phyloP scores from a whole-genome alignment of 2,888 invertebrate genomes.

The Archaeoteleia sp. region DNA sequence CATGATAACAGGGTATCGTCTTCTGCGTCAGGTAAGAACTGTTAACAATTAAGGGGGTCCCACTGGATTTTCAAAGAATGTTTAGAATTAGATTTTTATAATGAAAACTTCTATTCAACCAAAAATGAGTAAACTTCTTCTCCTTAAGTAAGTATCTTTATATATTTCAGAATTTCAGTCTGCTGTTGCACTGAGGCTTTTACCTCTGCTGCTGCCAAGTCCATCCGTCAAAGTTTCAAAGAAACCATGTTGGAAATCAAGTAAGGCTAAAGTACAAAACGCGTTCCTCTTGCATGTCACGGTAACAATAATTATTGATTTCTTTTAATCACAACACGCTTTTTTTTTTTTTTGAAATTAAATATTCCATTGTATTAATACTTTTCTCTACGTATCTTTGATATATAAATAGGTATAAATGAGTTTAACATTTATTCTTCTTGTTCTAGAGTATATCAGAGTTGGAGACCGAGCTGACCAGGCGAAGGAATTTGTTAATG shows the following conservation, averaged over 20 bases:
- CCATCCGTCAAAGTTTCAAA: constrained; percentile 9
- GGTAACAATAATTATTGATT: constrained; percentile 23
- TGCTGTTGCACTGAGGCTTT: constrained; percentile 11
- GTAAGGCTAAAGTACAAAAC: constrained; percentile 35
- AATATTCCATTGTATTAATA: too few species aligned
- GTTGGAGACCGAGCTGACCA: neutral
- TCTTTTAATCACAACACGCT: too few species aligned
- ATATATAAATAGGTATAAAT: neutral
- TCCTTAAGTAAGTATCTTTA: neutral
- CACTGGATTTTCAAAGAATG: too few species aligned
- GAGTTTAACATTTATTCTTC: too few species aligned
- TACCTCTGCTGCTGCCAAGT: constrained; percentile 16
- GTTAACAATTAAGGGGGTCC: too few species aligned
- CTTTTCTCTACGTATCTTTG: neutral
- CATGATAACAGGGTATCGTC: neutral
- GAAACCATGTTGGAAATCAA: constrained; percentile 11
- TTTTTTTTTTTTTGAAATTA: too few species aligned
- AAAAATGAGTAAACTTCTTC: too few species aligned
- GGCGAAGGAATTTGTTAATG: neutral
- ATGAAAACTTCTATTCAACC: too few species aligned
- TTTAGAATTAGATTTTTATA: too few species aligned
- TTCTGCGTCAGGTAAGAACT: neutral
- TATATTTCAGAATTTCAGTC: too few species aligned
- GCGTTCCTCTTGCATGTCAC: constrained; percentile 38
- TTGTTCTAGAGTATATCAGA: neutral